A percentile compares a stretch with the other conserved stretches of the same genome.
phyloP scores from a whole-genome alignment of 1,140 invertebrate species.

The Wasmannia auropunctata region DNA sequence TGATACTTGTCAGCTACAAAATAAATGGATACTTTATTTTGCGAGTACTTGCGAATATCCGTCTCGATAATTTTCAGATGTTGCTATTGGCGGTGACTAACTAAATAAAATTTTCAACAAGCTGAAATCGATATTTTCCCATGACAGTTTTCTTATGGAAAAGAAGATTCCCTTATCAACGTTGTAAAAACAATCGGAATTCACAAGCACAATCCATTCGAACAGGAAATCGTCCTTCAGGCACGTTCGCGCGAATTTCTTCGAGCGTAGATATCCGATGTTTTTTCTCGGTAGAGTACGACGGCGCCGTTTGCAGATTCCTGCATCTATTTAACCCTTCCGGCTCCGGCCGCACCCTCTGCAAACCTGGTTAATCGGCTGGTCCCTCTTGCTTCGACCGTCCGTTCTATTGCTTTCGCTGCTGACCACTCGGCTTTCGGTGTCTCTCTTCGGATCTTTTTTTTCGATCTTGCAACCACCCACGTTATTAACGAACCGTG shows the following conservation, averaged over 20 bases:
- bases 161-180: neutral
- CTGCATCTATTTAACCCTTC: constrained; percentile 81
- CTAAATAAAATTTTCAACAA: neutral
- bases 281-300: constrained; percentile 67
- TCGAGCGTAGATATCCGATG: constrained; percentile 17
- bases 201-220: constrained; percentile 2
- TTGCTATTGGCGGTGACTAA: neutral
- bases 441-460: constrained; percentile 24
- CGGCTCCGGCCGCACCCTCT: constrained; percentile 27
- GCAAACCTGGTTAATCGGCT: constrained; percentile 26
- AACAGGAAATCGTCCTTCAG: constrained; percentile 20
- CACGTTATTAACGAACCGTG: constrained; percentile 68
- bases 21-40: neutral
- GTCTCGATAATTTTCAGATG: neutral
- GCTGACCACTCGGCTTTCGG: constrained; percentile 48
- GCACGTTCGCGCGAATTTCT: neutral
- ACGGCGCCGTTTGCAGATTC: constrained; percentile 82
- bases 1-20: neutral
- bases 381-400: constrained; percentile 57
- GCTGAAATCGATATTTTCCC: neutral
- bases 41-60: neutral
- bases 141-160: neutral
- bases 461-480: constrained; percentile 23
- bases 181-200: neutral
- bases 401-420: constrained; percentile 63